phyloP scores from a whole-genome alignment of 1,140 invertebrate species.

The Glomeris maerens region DNA sequence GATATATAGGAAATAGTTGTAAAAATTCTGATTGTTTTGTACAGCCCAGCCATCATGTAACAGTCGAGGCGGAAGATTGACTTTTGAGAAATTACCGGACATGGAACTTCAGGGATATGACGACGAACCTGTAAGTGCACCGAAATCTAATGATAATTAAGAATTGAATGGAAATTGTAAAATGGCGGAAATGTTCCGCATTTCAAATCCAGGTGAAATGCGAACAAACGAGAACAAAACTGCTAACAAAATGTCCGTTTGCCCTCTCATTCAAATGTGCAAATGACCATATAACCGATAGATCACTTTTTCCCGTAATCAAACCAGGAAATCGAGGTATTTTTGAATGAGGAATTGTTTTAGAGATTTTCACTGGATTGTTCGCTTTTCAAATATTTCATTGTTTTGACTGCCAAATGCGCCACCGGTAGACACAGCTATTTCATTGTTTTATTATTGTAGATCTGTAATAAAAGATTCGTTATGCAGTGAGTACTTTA shows the following conservation, averaged over 20 bases:
- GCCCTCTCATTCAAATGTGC: not conserved
- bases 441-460: no score
- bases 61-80: conserved; percentile 64
- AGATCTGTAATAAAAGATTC: no score
- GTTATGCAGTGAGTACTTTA: no score
- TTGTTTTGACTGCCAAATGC: no score
- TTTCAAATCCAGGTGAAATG: not conserved
- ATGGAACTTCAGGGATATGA: conserved; percentile 75
- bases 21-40: conserved; percentile 16
- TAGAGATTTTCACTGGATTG: no score
- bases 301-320: not conserved
- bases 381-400: no score
- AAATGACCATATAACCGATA: not conserved
- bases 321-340: no score
- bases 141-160: not conserved
- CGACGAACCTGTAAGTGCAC: conserved; percentile 58
- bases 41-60: conserved; percentile 78
- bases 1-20: not conserved
- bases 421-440: no score
- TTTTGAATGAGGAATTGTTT: no score
- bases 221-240: not conserved
- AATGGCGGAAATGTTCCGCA: no score
- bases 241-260: conserved; percentile 1
- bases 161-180: no score
- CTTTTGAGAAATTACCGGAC: conserved; percentile 74